Percentiles rank a stretch among this genome's conserved stretches.
phyloP scores from a whole-genome alignment of 2,797 vertebrate species.

The Yasuhikotakia modesta region DNA sequence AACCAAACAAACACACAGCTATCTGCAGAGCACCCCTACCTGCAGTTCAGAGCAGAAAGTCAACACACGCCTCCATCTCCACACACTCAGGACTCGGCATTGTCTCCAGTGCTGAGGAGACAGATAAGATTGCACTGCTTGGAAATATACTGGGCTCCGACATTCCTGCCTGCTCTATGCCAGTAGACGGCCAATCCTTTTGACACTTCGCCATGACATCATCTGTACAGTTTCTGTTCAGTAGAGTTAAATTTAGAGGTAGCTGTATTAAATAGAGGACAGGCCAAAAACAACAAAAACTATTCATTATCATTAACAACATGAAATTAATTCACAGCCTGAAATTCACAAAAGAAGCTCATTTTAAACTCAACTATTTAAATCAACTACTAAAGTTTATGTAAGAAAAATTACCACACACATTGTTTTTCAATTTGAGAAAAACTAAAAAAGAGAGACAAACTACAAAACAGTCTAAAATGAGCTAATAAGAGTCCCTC shows the following conservation, averaged over 20 bases:
- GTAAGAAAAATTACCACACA: too few species aligned
- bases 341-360: too few species aligned
- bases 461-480: too few species aligned
- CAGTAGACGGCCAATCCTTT: not conserved
- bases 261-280: too few species aligned
- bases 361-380: too few species aligned
- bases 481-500: too few species aligned
- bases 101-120: conserved; percentile 51
- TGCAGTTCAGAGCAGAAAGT: conserved; percentile 65
- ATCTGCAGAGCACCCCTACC: conserved; percentile 38
- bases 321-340: too few species aligned
- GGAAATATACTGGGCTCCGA: conserved; percentile 55
- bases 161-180: conserved; percentile 34
- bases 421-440: too few species aligned
- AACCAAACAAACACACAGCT: conserved; percentile 57
- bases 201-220: conserved; percentile 32
- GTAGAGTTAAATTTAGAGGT: not conserved
- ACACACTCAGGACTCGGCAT: conserved; percentile 59
- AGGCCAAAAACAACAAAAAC: not conserved
- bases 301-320: too few species aligned
- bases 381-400: too few species aligned
- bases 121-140: conserved; percentile 64
- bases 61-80: conserved; percentile 62
- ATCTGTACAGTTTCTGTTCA: not conserved
- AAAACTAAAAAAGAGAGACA: too few species aligned